phyloP scores from a whole-genome alignment of 1,140 invertebrate species.

The Pseudomyrmex concolor region DNA sequence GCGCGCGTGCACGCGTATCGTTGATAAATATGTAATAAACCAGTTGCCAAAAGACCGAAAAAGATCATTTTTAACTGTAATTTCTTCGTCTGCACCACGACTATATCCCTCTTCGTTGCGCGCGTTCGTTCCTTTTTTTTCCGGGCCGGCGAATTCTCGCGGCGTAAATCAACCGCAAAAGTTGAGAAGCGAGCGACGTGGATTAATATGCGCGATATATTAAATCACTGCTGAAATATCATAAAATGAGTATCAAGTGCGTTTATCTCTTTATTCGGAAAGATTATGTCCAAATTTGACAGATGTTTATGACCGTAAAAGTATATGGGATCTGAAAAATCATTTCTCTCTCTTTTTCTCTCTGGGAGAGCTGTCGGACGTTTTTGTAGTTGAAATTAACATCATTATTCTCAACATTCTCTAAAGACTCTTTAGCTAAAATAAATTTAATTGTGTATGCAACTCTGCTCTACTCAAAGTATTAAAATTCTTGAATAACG shows the following conservation, averaged over 20 bases:
- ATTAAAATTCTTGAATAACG: too few relatives aligned
- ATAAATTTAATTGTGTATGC: not conserved
- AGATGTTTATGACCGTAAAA: not conserved
- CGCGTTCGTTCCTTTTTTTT: not conserved
- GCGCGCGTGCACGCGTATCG: not conserved
- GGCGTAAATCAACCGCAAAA: constrained; percentile 43
- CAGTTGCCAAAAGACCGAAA: constrained; percentile 57
- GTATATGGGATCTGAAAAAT: not conserved
- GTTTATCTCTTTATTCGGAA: constrained; percentile 25
- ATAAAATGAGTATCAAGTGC: not conserved
- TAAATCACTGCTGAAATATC: constrained; percentile 14
- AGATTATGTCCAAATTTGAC: constrained; percentile 20
- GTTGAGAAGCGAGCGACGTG: constrained; percentile 16
- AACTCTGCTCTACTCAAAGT: too few relatives aligned
- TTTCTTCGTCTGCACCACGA: constrained; percentile 4
- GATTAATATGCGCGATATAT: constrained; percentile 27
- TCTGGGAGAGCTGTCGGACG: not conserved
- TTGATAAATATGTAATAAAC: constrained; percentile 65
- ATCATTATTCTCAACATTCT: not conserved
- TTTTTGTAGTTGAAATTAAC: not conserved
- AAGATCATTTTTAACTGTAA: constrained; percentile 59
- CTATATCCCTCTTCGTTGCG: not conserved
- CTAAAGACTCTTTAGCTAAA: constrained; percentile 4
- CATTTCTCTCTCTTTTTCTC: not conserved
- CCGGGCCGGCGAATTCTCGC: not conserved